Conservation (phyloP, 2,888 invertebrate genomes). For the Tinea semifulvella region DNA sequence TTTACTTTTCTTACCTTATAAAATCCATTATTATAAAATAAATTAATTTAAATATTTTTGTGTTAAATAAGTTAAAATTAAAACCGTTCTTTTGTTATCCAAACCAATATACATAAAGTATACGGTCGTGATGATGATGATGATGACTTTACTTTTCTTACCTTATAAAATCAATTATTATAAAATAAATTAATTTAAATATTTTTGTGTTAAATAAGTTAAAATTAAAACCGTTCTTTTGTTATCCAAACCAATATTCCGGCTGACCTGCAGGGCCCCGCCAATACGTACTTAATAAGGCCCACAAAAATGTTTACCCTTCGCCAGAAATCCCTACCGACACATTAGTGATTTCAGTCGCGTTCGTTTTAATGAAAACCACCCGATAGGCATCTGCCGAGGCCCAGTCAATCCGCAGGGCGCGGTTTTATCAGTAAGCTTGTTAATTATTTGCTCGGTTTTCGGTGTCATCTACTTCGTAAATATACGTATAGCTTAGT, state of each 20-base stretch:
- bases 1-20: too few species aligned
- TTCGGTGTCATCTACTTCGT: slow-evolving; percentile 1
- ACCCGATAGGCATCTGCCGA: slow-evolving; percentile 14
- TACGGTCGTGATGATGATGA: too few species aligned
- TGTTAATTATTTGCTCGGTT: slow-evolving; percentile 14
- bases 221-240: neutral
- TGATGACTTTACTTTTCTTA: too few species aligned
- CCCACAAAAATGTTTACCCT: slow-evolving; percentile 16
- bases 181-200: too few species aligned
- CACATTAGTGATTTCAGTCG: slow-evolving; percentile 15
- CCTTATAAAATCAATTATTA: too few species aligned
- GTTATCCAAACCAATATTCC: slow-evolving; percentile 12
- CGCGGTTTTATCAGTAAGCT: slow-evolving; percentile 15
- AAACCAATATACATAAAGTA: slow-evolving; percentile 12
- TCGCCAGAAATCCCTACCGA: slow-evolving; percentile 11
- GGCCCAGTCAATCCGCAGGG: slow-evolving; percentile 9
- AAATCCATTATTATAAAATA: too few species aligned
- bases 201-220: neutral
- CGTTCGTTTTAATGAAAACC: slow-evolving; percentile 15
- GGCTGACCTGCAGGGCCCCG: slow-evolving; percentile 12
- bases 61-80: neutral
- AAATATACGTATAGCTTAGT: neutral
- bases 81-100: slow-evolving; percentile 4
- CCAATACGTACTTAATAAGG: slow-evolving; percentile 14
- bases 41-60: too few species aligned